Conservation (phyloP, 92 coral and sea anemone species). For the Pocillopora grandis region DNA sequence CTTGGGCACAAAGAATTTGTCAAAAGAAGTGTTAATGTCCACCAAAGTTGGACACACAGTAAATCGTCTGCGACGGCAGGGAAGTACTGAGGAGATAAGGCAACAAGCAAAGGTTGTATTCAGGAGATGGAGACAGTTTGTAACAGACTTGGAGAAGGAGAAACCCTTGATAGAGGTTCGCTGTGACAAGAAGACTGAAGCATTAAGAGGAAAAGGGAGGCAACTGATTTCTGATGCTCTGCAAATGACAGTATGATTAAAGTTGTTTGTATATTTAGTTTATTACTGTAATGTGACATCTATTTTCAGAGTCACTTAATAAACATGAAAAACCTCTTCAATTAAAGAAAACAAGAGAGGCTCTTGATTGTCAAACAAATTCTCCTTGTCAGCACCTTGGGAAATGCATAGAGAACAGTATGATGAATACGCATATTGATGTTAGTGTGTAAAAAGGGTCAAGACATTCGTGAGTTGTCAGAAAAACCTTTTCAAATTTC, state of each 20-base stretch:
- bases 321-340: no score
- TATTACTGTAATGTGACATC: background rate
- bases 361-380: no score
- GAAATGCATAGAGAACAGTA: no score
- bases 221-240: constrained; percentile 62
- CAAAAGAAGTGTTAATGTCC: constrained; percentile 64
- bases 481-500: no score
- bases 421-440: no score
- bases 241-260: constrained; percentile 26
- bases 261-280: background rate
- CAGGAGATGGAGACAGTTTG: constrained; percentile 72
- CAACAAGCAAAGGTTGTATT: constrained; percentile 66
- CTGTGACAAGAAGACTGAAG: constrained; percentile 80
- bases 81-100: constrained; percentile 42
- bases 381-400: no score
- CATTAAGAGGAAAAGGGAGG: constrained; percentile 67
- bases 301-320: background rate
- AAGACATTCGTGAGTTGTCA: no score
- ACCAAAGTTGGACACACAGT: constrained; percentile 82
- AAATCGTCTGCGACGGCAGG: constrained; percentile 63
- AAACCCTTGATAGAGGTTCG: constrained; percentile 74
- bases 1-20: constrained; percentile 59
- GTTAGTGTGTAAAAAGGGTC: no score
- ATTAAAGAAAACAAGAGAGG: no score
- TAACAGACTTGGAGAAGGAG: constrained; percentile 50